phyloP scores from a whole-genome alignment of 1,140 invertebrate genomes.

The Philaenus spumarius region DNA sequence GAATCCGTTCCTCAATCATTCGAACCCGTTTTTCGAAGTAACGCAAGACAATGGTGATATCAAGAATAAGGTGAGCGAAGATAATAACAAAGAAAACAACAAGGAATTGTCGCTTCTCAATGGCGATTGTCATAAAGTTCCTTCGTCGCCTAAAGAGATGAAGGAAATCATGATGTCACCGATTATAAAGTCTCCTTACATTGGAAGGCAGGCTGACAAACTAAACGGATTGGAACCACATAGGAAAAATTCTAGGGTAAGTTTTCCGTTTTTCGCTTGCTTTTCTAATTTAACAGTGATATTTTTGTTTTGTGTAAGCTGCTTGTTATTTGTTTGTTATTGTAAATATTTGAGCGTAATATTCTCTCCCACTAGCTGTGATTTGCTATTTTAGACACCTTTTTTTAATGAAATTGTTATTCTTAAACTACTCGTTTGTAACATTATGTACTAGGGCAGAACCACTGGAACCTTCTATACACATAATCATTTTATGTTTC shows the following conservation, averaged over 20 bases:
- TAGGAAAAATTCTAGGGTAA: not conserved
- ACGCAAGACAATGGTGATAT: not conserved
- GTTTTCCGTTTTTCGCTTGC: not conserved
- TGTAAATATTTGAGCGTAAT: too few relatives aligned
- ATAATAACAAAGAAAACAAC: not conserved
- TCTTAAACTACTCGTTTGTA: too few relatives aligned
- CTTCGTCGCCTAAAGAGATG: slow-evolving; percentile 34
- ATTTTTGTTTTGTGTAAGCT: too few relatives aligned
- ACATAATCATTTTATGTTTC: too few relatives aligned
- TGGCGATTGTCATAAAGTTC: not conserved
- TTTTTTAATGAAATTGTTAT: too few relatives aligned
- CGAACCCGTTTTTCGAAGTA: slow-evolving; percentile 33
- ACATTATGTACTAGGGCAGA: too few relatives aligned
- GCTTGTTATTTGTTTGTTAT: too few relatives aligned
- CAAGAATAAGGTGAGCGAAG: not conserved
- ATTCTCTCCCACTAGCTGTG: too few relatives aligned
- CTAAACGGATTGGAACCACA: not conserved
- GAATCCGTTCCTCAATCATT: slow-evolving; percentile 45
- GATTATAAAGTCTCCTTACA: not conserved
- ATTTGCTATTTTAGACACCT: too few relatives aligned
- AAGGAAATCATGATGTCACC: slow-evolving; percentile 24
- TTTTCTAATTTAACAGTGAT: not conserved
- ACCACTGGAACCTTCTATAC: too few relatives aligned
- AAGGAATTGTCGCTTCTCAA: not conserved
- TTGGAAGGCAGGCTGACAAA: not conserved